A percentile compares a stretch with the other conserved stretches of the same genome.
These are phyloP conservation scores for Ia io DNA, from an alignment of 2,113 vertebrate species.

Conservation along the genomic window DNA sequence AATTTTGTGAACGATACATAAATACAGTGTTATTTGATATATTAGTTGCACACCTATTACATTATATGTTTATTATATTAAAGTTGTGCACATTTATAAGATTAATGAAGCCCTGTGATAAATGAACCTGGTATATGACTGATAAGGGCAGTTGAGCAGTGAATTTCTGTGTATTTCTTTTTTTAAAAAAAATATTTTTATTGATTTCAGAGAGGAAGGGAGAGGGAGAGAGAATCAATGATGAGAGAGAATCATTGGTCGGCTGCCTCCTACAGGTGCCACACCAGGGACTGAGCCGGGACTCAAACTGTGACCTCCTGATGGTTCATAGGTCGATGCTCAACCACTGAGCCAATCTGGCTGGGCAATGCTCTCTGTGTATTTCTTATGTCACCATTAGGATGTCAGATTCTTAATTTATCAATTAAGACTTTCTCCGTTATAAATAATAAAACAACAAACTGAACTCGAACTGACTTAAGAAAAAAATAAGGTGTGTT, in stretches of 20 bases:
- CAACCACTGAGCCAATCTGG: no score
- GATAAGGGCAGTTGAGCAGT: background rate
- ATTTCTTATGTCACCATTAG: background rate
- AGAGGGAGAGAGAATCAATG: no score
- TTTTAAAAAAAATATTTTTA: no score
- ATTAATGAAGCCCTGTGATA: background rate
- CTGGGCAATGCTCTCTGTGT: background rate
- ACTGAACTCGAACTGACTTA: background rate
- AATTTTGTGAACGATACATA: background rate
- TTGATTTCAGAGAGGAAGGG: no score
- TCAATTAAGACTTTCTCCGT: background rate
- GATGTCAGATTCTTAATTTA: background rate
- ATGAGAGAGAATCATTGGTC: no score
- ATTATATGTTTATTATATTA: background rate
- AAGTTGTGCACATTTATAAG: background rate
- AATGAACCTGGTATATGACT: background rate
- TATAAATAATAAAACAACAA: background rate
- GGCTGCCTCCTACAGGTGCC: no score
- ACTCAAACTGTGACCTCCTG: no score
- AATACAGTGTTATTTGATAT: background rate
- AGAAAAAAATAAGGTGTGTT: background rate
- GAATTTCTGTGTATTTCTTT: background rate
- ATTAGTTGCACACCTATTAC: background rate
- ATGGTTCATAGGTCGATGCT: no score
- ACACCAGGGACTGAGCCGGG: no score